Percentiles rank a stretch among this genome's conserved stretches.
Evolutionary conservation across 2,113 vertebrate species (phyloP).

Genomic region (Plectropomus leopardus): DNA sequence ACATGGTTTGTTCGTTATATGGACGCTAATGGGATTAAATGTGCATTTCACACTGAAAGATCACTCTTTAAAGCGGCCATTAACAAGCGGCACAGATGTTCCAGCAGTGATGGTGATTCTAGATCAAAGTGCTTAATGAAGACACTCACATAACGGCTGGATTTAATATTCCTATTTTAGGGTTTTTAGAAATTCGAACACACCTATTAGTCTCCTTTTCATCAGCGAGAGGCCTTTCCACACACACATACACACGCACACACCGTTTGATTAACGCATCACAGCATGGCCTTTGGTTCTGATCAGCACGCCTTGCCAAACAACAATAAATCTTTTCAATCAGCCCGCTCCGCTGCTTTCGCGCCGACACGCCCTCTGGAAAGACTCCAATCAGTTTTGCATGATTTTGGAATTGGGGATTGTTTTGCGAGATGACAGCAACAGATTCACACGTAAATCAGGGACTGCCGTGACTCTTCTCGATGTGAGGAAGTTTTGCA

Average conservation of each 20-base stretch:
- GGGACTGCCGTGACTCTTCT: neutral
- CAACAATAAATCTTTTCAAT: conserved; percentile 65
- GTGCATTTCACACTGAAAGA: conserved; percentile 47
- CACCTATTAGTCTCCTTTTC: conserved; percentile 42
- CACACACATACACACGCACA: neutral
- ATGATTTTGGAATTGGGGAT: conserved; percentile 40
- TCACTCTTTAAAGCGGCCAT: conserved; percentile 48
- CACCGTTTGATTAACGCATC: conserved; percentile 60
- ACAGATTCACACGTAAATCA: conserved; percentile 21
- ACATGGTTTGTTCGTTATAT: conserved; percentile 36
- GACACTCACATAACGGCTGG: conserved; percentile 20
- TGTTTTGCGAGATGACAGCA: conserved; percentile 12
- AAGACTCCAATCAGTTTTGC: conserved; percentile 56
- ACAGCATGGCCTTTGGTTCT: conserved; percentile 45
- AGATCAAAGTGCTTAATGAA: conserved; percentile 54
- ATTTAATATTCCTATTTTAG: neutral
- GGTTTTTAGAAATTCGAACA: conserved; percentile 31
- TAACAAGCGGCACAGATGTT: conserved; percentile 52
- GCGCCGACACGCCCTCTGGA: conserved; percentile 52
- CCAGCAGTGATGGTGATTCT: conserved; percentile 31
- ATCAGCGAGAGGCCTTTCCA: conserved; percentile 28
- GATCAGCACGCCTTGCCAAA: conserved; percentile 52
- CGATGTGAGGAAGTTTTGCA: neutral
- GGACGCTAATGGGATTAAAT: conserved; percentile 54
- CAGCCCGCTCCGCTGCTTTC: conserved; percentile 18